These are phyloP conservation scores for Electrona antarctica DNA, from an alignment of 2,113 vertebrate species.

Conservation along the genomic window DNA sequence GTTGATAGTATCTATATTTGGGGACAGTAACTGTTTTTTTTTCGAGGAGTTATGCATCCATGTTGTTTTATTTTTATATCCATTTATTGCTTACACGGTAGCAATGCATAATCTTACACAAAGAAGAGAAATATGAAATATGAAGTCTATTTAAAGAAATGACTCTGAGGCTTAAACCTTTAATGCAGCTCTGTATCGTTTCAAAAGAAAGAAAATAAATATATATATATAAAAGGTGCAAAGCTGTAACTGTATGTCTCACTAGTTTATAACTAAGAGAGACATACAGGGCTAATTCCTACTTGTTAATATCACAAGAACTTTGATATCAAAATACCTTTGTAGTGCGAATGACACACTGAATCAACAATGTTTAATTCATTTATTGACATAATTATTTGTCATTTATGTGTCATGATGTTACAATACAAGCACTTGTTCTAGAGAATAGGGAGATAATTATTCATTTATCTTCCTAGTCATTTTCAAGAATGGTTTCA, in stretches of 20 bases:
- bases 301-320: background rate
- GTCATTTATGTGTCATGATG: no score
- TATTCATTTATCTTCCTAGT: no score
- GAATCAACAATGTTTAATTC: background rate
- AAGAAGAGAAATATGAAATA: constrained; percentile 51
- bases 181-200: constrained; percentile 37
- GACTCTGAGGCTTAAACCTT: constrained; percentile 33
- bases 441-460: no score
- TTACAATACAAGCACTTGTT: no score
- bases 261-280: constrained; percentile 50
- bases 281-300: constrained; percentile 17
- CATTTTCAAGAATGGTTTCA: no score
- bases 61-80: constrained; percentile 75
- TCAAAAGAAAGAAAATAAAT: constrained; percentile 41
- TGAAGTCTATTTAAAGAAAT: constrained; percentile 19
- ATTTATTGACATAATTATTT: no score
- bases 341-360: background rate
- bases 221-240: constrained; percentile 50
- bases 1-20: constrained; percentile 55
- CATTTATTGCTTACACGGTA: constrained; percentile 72
- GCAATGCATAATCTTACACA: constrained; percentile 64
- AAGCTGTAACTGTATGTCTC: constrained; percentile 53
- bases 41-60: constrained; percentile 69
- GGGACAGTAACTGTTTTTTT: constrained; percentile 65
- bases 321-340: no score